Percentiles rank a stretch among this genome's conserved stretches.
phyloP scores from a whole-genome alignment of 2,113 vertebrate species.

The Istiophorus platypterus region DNA sequence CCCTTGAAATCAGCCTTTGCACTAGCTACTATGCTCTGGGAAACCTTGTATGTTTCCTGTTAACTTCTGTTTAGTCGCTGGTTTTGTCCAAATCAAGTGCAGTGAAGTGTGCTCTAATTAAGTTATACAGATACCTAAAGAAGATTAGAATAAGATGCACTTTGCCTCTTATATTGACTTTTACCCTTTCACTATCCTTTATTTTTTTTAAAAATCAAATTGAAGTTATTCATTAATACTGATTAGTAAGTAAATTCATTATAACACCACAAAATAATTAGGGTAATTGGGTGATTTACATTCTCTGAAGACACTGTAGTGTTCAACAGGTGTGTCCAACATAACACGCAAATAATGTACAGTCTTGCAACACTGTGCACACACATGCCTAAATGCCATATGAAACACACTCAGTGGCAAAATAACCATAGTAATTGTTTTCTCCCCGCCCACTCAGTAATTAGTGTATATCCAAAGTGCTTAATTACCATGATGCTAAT shows the following conservation, averaged over 20 bases:
- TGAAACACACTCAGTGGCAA: neutral
- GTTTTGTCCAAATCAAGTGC: too few species aligned
- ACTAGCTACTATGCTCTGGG: too few species aligned
- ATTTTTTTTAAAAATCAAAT: neutral
- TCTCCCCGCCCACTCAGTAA: neutral
- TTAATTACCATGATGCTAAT: neutral
- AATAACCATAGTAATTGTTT: slow-evolving; percentile 13
- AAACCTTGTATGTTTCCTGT: too few species aligned
- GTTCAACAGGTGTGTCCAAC: neutral
- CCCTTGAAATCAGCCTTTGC: too few species aligned
- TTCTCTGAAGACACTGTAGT: neutral
- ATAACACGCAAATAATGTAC: neutral
- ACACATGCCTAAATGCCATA: neutral
- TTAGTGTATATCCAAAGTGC: neutral
- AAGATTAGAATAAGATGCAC: neutral
- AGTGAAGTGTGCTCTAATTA: neutral
- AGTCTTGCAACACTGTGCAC: neutral
- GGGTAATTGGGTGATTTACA: neutral
- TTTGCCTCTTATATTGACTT: neutral
- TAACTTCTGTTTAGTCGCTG: too few species aligned
- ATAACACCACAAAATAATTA: neutral
- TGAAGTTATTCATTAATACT: neutral
- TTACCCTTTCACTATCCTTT: neutral
- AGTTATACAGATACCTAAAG: neutral
- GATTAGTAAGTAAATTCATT: neutral